These are phyloP conservation scores for Smutsia gigantea DNA, from an alignment of 2,797 vertebrate species.

Conservation along the genomic window DNA sequence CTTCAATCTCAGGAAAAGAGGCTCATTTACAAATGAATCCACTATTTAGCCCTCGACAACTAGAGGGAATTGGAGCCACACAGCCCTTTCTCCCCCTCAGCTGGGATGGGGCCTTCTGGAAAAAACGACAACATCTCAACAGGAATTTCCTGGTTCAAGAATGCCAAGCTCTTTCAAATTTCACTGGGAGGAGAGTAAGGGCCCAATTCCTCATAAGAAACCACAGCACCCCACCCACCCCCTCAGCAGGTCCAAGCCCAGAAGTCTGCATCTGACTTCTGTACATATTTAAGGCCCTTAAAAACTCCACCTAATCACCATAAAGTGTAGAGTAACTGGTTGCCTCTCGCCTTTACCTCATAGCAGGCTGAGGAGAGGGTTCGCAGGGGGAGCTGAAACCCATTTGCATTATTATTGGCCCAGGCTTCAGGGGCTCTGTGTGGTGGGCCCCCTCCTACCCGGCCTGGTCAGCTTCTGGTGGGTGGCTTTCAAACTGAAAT, in stretches of 20 bases:
- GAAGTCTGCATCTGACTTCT: not conserved
- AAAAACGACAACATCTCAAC: conserved; percentile 1
- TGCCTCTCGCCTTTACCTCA: not conserved
- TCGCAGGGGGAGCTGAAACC: not conserved
- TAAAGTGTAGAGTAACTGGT: conserved; percentile 6
- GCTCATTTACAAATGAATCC: conserved; percentile 61
- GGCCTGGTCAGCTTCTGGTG: not conserved
- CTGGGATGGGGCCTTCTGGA: not conserved
- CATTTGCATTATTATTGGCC: not conserved
- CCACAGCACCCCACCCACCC: not conserved
- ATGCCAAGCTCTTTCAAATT: conserved; percentile 11
- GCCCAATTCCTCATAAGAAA: not conserved
- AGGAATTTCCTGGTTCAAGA: conserved; percentile 60
- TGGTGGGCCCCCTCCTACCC: not conserved
- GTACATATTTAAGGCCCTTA: not conserved
- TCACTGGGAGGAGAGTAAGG: not conserved
- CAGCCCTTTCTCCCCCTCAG: not conserved
- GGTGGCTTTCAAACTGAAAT: not conserved
- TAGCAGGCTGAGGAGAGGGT: not conserved
- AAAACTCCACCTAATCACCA: not conserved
- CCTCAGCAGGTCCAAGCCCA: not conserved
- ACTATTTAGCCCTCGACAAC: conserved; percentile 1
- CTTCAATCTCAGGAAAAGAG: not conserved
- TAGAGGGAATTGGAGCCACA: not conserved
- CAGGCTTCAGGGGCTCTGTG: not conserved